Conservation (phyloP, 2,797 vertebrate species). For the Salarias fasciatus region DNA sequence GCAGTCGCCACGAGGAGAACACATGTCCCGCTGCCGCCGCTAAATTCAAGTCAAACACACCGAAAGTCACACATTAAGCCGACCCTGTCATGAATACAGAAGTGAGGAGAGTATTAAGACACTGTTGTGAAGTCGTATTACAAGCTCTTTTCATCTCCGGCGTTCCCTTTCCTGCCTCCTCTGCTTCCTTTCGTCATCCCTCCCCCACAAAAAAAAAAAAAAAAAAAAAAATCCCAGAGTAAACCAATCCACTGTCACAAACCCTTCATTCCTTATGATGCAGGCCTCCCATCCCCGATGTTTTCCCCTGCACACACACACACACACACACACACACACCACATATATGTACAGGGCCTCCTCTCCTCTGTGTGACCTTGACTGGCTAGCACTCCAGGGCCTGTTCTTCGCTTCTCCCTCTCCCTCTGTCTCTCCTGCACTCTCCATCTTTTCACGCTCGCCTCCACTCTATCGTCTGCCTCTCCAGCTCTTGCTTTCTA, state of each 20-base stretch:
- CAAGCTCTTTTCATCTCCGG: slow-evolving; percentile 48
- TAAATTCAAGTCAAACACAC: slow-evolving; percentile 24
- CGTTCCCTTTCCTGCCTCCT: slow-evolving; percentile 19
- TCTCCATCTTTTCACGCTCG: slow-evolving; percentile 63
- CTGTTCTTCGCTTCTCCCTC: slow-evolving; percentile 68
- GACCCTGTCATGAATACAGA: slow-evolving; percentile 13
- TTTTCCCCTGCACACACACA: slow-evolving; percentile 34
- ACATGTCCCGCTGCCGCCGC: slow-evolving; percentile 4
- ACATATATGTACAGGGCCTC: slow-evolving; percentile 35
- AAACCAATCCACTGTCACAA: slow-evolving; percentile 63
- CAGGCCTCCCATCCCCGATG: slow-evolving; percentile 52
- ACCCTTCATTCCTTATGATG: slow-evolving; percentile 56
- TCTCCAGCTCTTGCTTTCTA: slow-evolving; percentile 58
- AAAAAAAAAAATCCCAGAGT: slow-evolving; percentile 29
- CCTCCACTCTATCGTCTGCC: slow-evolving; percentile 59
- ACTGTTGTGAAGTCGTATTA: slow-evolving; percentile 43
- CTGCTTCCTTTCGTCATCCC: slow-evolving; percentile 34
- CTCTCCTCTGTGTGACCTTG: slow-evolving; percentile 83
- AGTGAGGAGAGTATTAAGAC: slow-evolving; percentile 16
- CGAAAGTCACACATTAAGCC: slow-evolving; percentile 34
- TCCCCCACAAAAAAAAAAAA: background rate
- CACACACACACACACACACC: slow-evolving; percentile 38
- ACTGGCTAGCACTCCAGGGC: slow-evolving; percentile 78
- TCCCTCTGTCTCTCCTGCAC: slow-evolving; percentile 57
- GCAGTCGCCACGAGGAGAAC: slow-evolving; percentile 8